Base-by-base conservation (phyloP, 2,888 invertebrate genomes). In the Oegoconia quadripuncta region DNA sequence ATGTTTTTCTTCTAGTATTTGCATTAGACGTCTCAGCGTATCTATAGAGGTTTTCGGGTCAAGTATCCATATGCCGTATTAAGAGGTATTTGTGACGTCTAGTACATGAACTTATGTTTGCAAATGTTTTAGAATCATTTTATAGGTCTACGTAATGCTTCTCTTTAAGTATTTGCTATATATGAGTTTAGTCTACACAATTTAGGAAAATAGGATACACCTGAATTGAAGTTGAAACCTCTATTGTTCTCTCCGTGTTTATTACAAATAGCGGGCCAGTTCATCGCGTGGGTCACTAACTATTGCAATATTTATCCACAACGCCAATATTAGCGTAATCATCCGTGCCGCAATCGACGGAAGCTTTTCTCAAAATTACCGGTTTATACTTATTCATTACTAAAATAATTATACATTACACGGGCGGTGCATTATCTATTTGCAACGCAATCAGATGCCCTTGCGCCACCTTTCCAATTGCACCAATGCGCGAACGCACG, bases 271-370 rank as follows among this genome's bases (percentile, higher is more conserved):
- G 22, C 50, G 50, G 48, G n/a, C 44, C 50, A 46, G 57, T 59
- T 58, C 56, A 46, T 38, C 41, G 46, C 50, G 42, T 55, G 42
- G 53, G 58, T 59, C 56, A 61, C 44, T n/a, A n/a, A n/a, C n/a
- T 68, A 62, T 65, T 55, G 64, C 59, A 68, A 70, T 78, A 69
- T 76, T 74, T 70, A 72, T 59, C 56, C 59, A 66, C 59, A 61
- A 50, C 52, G 47, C 46, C 42, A 41, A 43, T 49, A 52, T 56
- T 68, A 70, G 49, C 57, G 64, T 74, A 74, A 77, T 74, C 74
- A 73, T 70, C 72, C 70, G 67, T 57, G 47, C 34, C 50, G 55
- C 58, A 54, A 60, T 50, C 50, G 39, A 57, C 71, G 71, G 71
- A 71, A 65, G 66, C 59, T 64, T 55, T 59, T 60, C 63, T 60